phyloP scores from a whole-genome alignment of 2,888 invertebrate genomes.

The Neoitamus cyanurus region DNA sequence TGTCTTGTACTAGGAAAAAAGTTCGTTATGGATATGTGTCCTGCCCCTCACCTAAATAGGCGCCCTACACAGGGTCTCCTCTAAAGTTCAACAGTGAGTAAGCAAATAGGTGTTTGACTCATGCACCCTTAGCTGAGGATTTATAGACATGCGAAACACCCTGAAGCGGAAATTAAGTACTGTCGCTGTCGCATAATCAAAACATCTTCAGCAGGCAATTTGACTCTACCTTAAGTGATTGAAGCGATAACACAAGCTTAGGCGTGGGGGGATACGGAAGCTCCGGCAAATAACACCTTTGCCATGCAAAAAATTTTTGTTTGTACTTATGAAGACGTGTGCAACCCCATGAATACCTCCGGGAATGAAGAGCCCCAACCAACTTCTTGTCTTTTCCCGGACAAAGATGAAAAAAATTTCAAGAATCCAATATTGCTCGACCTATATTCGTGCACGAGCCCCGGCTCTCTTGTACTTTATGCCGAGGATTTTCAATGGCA shows the following conservation, averaged over 20 bases:
- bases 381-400: slow-evolving; percentile 4
- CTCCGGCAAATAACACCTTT: background rate
- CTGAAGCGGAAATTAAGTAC: slow-evolving; percentile 8
- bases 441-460: slow-evolving; percentile 25
- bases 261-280: background rate
- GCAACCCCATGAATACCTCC: background rate
- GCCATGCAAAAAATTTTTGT: background rate
- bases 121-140: background rate
- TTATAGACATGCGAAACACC: background rate
- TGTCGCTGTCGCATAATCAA: slow-evolving; percentile 9
- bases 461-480: background rate
- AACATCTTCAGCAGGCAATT: background rate
- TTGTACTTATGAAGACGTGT: slow-evolving; percentile 2
- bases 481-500: slow-evolving; percentile 25
- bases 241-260: background rate
- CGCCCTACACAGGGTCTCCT: background rate
- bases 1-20: slow-evolving; percentile 18
- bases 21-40: slow-evolving; percentile 1
- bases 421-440: slow-evolving; percentile 30
- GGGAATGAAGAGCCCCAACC: background rate
- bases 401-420: slow-evolving; percentile 26
- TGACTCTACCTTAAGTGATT: background rate
- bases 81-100: background rate
- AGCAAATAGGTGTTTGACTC: background rate
- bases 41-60: slow-evolving; percentile 1